Evolutionary conservation across 2,888 invertebrate species (phyloP).

Genomic region (Stenchaetothrips biformis): DNA sequence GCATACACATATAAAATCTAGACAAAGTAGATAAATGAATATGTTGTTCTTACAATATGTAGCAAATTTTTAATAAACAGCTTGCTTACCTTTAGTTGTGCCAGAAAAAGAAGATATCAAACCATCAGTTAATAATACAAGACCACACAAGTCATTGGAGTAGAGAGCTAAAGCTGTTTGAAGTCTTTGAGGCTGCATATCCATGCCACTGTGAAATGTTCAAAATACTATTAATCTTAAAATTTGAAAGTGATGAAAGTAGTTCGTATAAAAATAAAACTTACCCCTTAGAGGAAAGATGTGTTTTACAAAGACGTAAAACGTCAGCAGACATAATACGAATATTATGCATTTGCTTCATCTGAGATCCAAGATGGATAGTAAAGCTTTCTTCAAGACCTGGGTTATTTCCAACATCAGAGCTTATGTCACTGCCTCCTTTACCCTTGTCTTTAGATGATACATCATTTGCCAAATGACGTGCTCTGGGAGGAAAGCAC

Average conservation of each 20-base stretch:
- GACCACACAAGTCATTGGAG: constrained; percentile 81
- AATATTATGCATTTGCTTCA: constrained; percentile 98
- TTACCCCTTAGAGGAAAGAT: not conserved
- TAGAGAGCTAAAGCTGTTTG: constrained; percentile 93
- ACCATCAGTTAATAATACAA: constrained; percentile 74
- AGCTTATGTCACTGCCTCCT: not conserved
- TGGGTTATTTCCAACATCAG: constrained; percentile 42
- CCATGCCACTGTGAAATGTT: constrained; percentile 45
- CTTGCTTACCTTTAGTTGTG: constrained; percentile 53
- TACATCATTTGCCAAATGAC: not conserved
- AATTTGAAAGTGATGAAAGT: not conserved
- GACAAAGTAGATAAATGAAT: constrained; percentile 35
- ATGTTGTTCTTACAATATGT: too few relatives aligned
- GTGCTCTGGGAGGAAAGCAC: constrained; percentile 40
- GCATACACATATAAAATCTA: constrained; percentile 65
- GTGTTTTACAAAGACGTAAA: constrained; percentile 66
- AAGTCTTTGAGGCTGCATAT: constrained; percentile 70
- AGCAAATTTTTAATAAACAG: too few relatives aligned
- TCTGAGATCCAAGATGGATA: constrained; percentile 93
- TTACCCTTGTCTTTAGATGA: constrained; percentile 5
- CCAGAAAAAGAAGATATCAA: constrained; percentile 57
- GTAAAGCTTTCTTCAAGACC: constrained; percentile 91
- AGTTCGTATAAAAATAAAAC: not conserved
- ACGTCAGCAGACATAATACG: constrained; percentile 81
- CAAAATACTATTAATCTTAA: not conserved